Evolutionary conservation across 2,113 vertebrate species (phyloP), one percentile per base, ranked within the genome.

Genomic region (Nyctibius bracteatus): DNA sequence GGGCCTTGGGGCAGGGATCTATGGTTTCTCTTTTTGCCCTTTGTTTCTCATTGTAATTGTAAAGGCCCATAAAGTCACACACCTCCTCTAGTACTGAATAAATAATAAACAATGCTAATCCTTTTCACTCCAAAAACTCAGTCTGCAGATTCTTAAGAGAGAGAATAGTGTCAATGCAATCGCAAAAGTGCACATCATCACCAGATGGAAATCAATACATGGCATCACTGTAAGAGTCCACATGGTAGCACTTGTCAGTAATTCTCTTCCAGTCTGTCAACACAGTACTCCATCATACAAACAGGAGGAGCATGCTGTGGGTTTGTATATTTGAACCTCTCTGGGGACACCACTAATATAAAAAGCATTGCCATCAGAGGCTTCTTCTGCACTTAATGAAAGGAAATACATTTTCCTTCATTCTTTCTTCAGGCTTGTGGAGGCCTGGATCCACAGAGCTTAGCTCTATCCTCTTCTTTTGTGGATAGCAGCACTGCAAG

Each of bases 221-320:
- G 88, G 92, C 92, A 94, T 92, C 65, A 8, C 77, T 94, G 54
- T 72, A 52, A 92, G 73, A 91, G 83, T 91, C 87, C 96, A 89
- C 95, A 96, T 95, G 83, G 94, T 91, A 94, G 92, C 88, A 95
- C 90, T 96, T 96, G 92, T 96, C 83, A 96, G 92, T 88, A 94
- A 91, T 93, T 92, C 88, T 94, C 88, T 87, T 96, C 78, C 92
- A 96, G 80, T 86, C 92, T 96, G 95, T 96, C 92, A 97, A 35
- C 83, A 14, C 86, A 49, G 65, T 47, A 93, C 57, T 96, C 91
- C 77, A 91, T 94, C 95, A 95, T 58, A 65, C 49, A 68, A 96
- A 91, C 81, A 79, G 95, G 95, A 96, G 90, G 71, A 95, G 81
- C 71, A 86, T 92, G 78, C 58, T 93, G 85, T 87, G 91, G 78